phyloP scores from a whole-genome alignment of 2,888 invertebrate species.

The Aspidiotus rigidus region DNA sequence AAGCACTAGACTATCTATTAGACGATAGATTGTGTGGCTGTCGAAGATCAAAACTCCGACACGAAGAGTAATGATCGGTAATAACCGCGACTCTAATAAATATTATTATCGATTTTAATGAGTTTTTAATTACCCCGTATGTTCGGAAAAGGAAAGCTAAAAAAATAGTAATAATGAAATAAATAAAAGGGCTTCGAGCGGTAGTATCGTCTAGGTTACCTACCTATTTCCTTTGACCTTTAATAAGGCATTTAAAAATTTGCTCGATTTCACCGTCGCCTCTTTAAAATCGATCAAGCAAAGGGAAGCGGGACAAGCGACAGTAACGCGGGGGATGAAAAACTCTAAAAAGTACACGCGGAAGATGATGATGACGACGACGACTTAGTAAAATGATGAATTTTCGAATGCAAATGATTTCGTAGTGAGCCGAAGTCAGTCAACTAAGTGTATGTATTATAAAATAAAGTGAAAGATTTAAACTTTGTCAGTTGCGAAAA shows the following conservation, averaged over 20 bases:
- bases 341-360: background rate
- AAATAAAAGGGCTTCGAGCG: too few relatives aligned
- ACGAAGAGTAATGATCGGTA: constrained; percentile 1
- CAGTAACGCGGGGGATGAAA: too few relatives aligned
- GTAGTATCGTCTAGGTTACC: too few relatives aligned
- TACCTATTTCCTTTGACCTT: too few relatives aligned
- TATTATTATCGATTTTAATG: constrained; percentile 23
- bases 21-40: too few relatives aligned
- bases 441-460: background rate
- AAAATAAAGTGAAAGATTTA: constrained; percentile 12
- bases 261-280: too few relatives aligned
- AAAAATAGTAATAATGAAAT: background rate
- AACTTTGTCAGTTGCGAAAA: constrained; percentile 21
- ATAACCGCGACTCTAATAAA: background rate
- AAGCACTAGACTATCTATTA: too few relatives aligned
- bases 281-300: too few relatives aligned
- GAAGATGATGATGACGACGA: background rate
- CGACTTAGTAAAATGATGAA: background rate
- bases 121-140: constrained; percentile 21
- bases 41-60: background rate
- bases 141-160: constrained; percentile 6
- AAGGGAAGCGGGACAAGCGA: too few relatives aligned
- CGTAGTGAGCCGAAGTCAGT: background rate
- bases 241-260: too few relatives aligned
- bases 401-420: constrained; percentile 13